Evolutionary conservation across 2,113 vertebrate species (phyloP), one percentile per base, ranked within the genome.

Genomic region (Pollachius pollachius): DNA sequence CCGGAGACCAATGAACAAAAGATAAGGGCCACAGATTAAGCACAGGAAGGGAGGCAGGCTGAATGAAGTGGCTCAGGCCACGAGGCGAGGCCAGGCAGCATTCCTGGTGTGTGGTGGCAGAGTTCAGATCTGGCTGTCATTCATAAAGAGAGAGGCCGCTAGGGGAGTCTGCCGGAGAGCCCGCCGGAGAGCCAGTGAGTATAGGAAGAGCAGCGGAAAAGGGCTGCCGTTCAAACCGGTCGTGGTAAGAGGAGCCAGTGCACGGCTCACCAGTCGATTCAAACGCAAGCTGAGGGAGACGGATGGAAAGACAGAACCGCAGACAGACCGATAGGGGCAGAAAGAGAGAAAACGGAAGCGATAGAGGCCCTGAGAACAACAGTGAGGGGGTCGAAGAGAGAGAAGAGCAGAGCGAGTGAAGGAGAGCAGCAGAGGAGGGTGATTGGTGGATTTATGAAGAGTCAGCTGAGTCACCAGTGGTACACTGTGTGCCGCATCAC

Each of bases 401-500:
- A 27, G 41, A 66, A n/a, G 13, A 11, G 15, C 9, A 63, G 48
- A 63, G 63, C 37, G 68, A 64, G 63, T 72, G 67, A 68, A 66
- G 54, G 60, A 8, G 56, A 54, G 64, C 21, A 23, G 64, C 54
- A 18, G 56, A 60, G 64, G 71, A 75, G 78, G 88, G 77, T 82
- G 83, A 91, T 84, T 89, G 87, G 89, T 87, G 83, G 89, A 88
- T 91, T 91, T 92, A 90, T 89, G 88, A 73, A 87, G 89, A 87
- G 86, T 80, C 85, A 87, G 89, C 91, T 92, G 91, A 92, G 85
- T 92, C 91, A 92, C 90, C 91, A 88, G 84, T 81, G 84, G 89
- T 74, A 91, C 90, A 91, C 85, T 87, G 80, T 89, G 90, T 90
- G 84, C 91, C 83, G 90, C 88, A 91, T 89, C 88, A 88, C 85